Evolutionary conservation across 2,888 invertebrate species (phyloP).

Genomic region (Drosophila monieri): DNA sequence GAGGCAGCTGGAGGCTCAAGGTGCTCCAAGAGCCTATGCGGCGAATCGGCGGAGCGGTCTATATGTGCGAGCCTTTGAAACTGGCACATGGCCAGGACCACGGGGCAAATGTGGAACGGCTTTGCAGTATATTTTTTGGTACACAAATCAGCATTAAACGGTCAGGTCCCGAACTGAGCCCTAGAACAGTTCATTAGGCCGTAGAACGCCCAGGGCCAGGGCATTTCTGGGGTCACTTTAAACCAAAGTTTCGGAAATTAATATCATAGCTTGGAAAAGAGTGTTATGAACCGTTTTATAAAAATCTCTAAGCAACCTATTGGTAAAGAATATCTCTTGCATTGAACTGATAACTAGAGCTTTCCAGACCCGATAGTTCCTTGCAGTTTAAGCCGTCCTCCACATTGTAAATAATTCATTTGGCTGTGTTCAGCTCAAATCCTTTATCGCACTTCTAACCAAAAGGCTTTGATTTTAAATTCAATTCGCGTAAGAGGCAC

Average conservation of each 20-base stretch:
- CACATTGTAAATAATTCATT: background rate
- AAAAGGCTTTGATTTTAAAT: conserved; percentile 50
- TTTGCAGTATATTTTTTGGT: conserved; percentile 54
- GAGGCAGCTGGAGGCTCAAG: conserved; percentile 58
- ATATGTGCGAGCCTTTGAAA: conserved; percentile 29
- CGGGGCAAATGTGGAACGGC: conserved; percentile 30
- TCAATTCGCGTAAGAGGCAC: conserved; percentile 40
- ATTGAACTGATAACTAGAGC: background rate
- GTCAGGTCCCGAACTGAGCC: conserved; percentile 7
- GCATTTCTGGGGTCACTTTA: conserved; percentile 37
- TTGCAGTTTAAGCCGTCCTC: background rate
- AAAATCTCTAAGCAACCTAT: no score
- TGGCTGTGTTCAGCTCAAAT: conserved; percentile 1
- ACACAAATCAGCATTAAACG: conserved; percentile 72
- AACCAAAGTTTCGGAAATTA: conserved; percentile 36
- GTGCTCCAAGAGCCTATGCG: conserved; percentile 63
- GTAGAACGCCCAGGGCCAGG: conserved; percentile 40
- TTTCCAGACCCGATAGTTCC: conserved; percentile 1
- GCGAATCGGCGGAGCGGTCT: conserved; percentile 43
- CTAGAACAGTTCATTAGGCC: conserved; percentile 59
- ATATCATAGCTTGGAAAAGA: conserved; percentile 26
- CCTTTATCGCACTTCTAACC: conserved; percentile 13
- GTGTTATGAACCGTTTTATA: background rate
- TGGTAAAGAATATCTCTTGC: background rate
- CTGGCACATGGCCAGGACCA: conserved; percentile 65